Percentiles rank a stretch among this genome's conserved stretches.
phyloP scores from a whole-genome alignment of 1,140 invertebrate species.

The Caenorhabditis brenneri region DNA sequence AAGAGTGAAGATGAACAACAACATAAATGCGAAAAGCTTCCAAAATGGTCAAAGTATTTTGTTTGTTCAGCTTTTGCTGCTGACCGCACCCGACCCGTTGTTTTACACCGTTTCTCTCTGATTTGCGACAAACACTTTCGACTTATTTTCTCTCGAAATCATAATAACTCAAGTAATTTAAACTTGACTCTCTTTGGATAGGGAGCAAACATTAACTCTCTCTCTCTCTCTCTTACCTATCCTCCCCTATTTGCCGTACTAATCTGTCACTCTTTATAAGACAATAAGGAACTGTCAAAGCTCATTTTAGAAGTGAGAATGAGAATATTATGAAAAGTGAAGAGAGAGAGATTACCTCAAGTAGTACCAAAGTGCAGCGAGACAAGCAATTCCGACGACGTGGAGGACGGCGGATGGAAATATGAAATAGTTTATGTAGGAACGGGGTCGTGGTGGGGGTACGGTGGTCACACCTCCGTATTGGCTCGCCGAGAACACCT shows the following conservation, averaged over 20 bases:
- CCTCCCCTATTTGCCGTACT: slow-evolving; percentile 6
- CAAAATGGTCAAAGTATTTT: slow-evolving; percentile 26
- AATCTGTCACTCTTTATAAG: slow-evolving; percentile 10
- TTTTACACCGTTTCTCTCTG: slow-evolving; percentile 30
- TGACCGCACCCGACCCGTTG: neutral
- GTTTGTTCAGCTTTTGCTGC: neutral
- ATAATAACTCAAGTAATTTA: slow-evolving; percentile 39
- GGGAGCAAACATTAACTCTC: neutral
- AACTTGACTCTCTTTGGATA: neutral
- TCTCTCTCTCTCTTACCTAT: neutral
- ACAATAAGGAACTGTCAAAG: slow-evolving; percentile 25
- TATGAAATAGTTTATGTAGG: slow-evolving; percentile 68
- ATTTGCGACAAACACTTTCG: neutral
- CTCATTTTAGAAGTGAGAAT: neutral
- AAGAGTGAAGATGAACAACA: neutral
- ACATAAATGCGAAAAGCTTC: slow-evolving; percentile 15
- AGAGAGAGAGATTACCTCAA: slow-evolving; percentile 61
- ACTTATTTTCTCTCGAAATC: neutral
- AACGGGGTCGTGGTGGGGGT: slow-evolving; percentile 54
- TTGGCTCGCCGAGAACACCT: slow-evolving; percentile 66
- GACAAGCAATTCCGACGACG: slow-evolving; percentile 68
- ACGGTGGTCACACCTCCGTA: slow-evolving; percentile 62
- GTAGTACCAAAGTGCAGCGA: slow-evolving; percentile 71
- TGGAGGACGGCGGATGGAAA: slow-evolving; percentile 69
- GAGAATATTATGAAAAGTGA: neutral